These are phyloP conservation scores for Panagrolaimus sp. DNA, from an alignment of 1,140 invertebrate species.

Conservation along the genomic window DNA sequence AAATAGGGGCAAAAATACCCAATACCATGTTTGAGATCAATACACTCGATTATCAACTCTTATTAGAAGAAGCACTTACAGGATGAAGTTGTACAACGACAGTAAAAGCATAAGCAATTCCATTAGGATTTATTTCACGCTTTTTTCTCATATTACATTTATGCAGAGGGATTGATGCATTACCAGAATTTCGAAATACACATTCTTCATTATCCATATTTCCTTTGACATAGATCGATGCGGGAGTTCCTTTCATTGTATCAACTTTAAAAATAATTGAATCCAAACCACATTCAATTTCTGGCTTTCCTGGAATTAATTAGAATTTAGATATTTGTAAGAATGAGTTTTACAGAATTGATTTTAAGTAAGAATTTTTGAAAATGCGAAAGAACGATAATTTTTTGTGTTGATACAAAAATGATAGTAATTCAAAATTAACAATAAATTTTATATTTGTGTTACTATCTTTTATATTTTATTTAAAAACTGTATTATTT, in stretches of 20 bases:
- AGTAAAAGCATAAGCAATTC: constrained; percentile 53
- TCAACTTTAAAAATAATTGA: constrained; percentile 41
- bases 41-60: no score
- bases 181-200: constrained; percentile 41
- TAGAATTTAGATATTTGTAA: neutral
- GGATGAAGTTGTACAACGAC: constrained; percentile 56
- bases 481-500: no score
- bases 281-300: constrained; percentile 46
- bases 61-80: no score
- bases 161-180: constrained; percentile 48
- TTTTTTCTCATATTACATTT: constrained; percentile 55
- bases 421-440: no score
- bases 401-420: no score
- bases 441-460: no score
- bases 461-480: no score
- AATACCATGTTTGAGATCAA: no score
- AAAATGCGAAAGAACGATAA: no score
- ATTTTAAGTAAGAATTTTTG: no score
- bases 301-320: constrained; percentile 49
- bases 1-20: no score
- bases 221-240: constrained; percentile 52
- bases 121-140: constrained; percentile 51
- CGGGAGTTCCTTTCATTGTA: constrained; percentile 42
- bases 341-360: neutral
- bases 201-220: constrained; percentile 48